Percentiles rank a stretch among this genome's conserved stretches.
Evolutionary conservation across 2,113 vertebrate species (phyloP).

Genomic region (Dromas ardeola): DNA sequence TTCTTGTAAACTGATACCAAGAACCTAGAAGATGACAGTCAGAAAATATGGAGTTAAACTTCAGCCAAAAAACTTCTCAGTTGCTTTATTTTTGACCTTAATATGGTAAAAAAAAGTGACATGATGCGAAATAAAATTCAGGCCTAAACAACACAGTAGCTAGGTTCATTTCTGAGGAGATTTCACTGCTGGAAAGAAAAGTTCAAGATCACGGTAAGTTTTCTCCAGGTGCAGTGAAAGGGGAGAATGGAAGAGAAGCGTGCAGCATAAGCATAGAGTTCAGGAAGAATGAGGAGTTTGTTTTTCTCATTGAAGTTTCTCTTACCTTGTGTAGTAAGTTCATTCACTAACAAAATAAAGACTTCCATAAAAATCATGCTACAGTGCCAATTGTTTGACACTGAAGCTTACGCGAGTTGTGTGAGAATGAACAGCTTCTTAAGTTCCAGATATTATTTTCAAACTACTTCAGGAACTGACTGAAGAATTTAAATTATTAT

Average conservation of each 20-base stretch:
- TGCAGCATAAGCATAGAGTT: neutral
- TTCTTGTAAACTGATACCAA: neutral
- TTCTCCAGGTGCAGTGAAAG: neutral
- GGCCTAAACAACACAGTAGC: neutral
- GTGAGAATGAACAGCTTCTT: neutral
- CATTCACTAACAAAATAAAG: neutral
- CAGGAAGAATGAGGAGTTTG: neutral
- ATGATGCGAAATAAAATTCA: neutral
- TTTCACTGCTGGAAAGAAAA: neutral
- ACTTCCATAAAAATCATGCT: neutral
- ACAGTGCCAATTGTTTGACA: neutral
- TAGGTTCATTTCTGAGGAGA: neutral
- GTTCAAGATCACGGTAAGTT: neutral
- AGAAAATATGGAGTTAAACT: neutral
- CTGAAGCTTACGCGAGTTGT: neutral
- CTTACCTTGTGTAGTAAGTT: neutral
- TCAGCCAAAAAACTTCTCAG: neutral
- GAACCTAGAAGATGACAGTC: neutral
- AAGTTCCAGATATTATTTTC: neutral
- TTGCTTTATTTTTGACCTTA: neutral
- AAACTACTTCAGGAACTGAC: neutral
- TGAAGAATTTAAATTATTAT: slow-evolving; percentile 4
- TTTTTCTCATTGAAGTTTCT: neutral
- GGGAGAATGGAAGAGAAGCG: neutral
- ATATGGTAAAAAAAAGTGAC: neutral